Base-by-base conservation (phyloP, 2,888 invertebrate genomes). In the Drosophila helvetica region DNA sequence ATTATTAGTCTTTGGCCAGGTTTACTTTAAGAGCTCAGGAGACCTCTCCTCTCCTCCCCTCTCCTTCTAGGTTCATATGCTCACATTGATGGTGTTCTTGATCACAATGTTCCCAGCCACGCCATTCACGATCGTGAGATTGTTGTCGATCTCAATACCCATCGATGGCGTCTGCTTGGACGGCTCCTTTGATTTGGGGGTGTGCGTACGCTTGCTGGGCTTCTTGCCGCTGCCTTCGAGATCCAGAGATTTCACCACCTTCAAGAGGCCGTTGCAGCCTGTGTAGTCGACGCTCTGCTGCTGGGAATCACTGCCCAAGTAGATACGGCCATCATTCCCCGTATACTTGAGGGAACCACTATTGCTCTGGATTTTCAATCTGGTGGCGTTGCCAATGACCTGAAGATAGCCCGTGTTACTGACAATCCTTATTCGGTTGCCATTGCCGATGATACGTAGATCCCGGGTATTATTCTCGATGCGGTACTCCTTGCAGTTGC, bases 301-400 rank as follows among this genome's bases (percentile, higher is more conserved):
- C 8, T 77, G 51, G n/a, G 92, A 92, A 6, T 87, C 83, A 58
- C 80, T 88, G 50, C 92, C 91, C 66, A 92, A 70, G 52, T 89
- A 90, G 56, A 92, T 90, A 52, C 91, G 90, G 5, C 92, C 92
- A 80, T 90, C 85, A 53, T 92, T 92, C 15, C 92, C 92, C 42
- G 87, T 91, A 61, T 91, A 92, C 53, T 89, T 89, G 8, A 92
- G 78, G 15, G 74, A 42, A 1, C 91, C 92, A 50, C 75, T 75
- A 57, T 92, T 92, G 17, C 78, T 74, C 22, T 82, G 78, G n/a
- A 92, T 91, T 72, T 92, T 92, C 15, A 92, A 79, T 33, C 89
- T 79, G 45, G 89, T 91, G 43, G 79, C 80, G 65, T 92, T 92
- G 19, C 92, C 92, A 57, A 92, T 89, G 10, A 92, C 80, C 48